Evolutionary conservation across 2,888 invertebrate species (phyloP), one percentile per base, ranked within the genome.

Genomic region (Stenodera caucasica): DNA sequence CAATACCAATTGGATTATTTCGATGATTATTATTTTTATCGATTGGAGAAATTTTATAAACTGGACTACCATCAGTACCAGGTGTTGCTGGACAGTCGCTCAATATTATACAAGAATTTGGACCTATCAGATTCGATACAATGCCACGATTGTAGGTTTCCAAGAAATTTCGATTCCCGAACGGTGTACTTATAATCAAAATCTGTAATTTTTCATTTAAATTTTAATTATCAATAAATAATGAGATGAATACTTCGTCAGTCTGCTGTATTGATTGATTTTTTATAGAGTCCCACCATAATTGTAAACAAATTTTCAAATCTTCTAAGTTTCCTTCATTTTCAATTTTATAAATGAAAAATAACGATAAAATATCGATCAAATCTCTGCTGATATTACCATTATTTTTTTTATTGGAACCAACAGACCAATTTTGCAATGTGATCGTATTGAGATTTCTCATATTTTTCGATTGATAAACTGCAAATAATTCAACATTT

Each of bases 61-160:
- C 82, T 0, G 87, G 86, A 15, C 84, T 86, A 0, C 88, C 87
- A 75, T 88, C 87, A 15, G 84, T 84, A 11, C 87, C 86, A 2
- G 86, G 75, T 0, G 85, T 83, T 0, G 86, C 82, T 15, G 84
- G 82, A 0, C 85, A 84, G 61, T 88, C 88, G 4, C 84, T 85
- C 4, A 87, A 80, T 50, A 87, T 72, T 1, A 87, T 74, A 45
- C 84, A 84, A 2, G 81, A 82, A 45, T 81, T 71, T 54, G 79
- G 79, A 0, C 86, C 86, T 1, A 86, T 78, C 51, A 84, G 79
- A 11, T 85, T 86, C 64, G 86, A 86, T 18, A 87, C 79, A 0
- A 86, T 79, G 0, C 88, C 88, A 12, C 82, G 75, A 0, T 85
- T 84, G 30, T 83, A 80, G 4, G 86, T 83, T 70, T 86, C 84